Percentiles rank a stretch among this genome's conserved stretches.
Conservation (phyloP, 2,888 invertebrate species). For the Eueremaeus valkanovi region DNA sequence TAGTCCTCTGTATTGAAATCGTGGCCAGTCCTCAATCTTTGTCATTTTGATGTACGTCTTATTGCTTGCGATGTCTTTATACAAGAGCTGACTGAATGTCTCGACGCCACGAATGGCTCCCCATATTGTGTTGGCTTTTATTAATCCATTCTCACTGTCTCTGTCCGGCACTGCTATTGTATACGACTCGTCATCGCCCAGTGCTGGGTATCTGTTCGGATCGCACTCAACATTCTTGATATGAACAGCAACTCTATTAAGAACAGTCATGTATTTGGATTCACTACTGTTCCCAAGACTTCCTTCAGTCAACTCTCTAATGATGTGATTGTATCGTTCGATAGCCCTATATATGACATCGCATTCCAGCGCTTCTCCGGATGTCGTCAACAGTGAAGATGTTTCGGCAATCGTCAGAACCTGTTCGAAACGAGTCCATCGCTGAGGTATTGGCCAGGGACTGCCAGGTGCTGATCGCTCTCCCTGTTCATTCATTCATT, state of each 20-base stretch:
- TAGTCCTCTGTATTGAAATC: constrained; percentile 73
- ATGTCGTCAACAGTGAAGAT: background rate
- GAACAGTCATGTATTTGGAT: background rate
- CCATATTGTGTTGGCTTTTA: constrained; percentile 46
- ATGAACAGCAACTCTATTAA: constrained; percentile 41
- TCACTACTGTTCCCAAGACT: constrained; percentile 9
- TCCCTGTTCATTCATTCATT: no score
- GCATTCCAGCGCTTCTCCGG: constrained; percentile 45
- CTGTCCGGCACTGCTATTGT: constrained; percentile 37
- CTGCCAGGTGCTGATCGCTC: constrained; percentile 48
- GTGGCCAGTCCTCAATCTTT: constrained; percentile 67
- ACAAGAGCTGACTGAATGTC: constrained; percentile 71
- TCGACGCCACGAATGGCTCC: constrained; percentile 61
- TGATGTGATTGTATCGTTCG: constrained; percentile 47
- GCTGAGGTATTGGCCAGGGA: constrained; percentile 50
- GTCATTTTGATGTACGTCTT: constrained; percentile 60
- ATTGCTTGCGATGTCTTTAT: constrained; percentile 47
- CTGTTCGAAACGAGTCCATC: constrained; percentile 44
- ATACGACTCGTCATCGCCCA: constrained; percentile 46
- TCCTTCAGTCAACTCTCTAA: constrained; percentile 32
- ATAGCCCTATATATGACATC: constrained; percentile 50
- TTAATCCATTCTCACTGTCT: constrained; percentile 37
- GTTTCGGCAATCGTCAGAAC: constrained; percentile 40
- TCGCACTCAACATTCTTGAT: constrained; percentile 42
- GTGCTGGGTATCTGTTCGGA: constrained; percentile 42